Conservation (phyloP, 2,888 invertebrate species). For the Nezara viridula region DNA sequence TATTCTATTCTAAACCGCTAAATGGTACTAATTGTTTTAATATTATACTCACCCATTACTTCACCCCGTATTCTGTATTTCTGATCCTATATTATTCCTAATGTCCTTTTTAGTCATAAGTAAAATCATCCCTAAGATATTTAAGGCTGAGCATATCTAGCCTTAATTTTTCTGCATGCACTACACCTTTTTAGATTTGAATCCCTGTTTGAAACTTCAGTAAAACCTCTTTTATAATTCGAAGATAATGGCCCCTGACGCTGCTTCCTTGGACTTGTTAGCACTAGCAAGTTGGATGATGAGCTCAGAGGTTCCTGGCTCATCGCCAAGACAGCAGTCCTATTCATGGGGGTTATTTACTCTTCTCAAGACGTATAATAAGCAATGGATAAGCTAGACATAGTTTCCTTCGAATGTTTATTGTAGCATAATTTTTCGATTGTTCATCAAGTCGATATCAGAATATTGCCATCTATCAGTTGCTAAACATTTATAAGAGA, state of each 20-base stretch:
- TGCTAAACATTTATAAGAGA: not conserved
- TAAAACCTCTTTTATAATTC: not conserved
- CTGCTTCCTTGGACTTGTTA: not conserved
- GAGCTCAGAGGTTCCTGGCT: not conserved
- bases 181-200: too few species aligned
- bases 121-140: too few species aligned
- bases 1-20: too few species aligned
- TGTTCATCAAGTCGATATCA: not conserved
- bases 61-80: too few species aligned
- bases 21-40: too few species aligned
- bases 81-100: too few species aligned
- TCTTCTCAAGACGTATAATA: not conserved
- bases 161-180: too few species aligned
- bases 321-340: not conserved
- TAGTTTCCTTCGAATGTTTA: not conserved
- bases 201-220: too few species aligned
- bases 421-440: not conserved
- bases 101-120: too few species aligned
- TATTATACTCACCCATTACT: too few species aligned
- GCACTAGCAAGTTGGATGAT: not conserved
- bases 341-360: conserved; percentile 30
- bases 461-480: not conserved
- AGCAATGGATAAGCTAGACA: not conserved
- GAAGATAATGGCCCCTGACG: not conserved
- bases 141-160: too few species aligned